A percentile compares a stretch with the other conserved stretches of the same genome.
These are phyloP conservation scores for Erpobdella octoculata DNA, from an alignment of 2,888 invertebrate genomes.

Conservation along the genomic window DNA sequence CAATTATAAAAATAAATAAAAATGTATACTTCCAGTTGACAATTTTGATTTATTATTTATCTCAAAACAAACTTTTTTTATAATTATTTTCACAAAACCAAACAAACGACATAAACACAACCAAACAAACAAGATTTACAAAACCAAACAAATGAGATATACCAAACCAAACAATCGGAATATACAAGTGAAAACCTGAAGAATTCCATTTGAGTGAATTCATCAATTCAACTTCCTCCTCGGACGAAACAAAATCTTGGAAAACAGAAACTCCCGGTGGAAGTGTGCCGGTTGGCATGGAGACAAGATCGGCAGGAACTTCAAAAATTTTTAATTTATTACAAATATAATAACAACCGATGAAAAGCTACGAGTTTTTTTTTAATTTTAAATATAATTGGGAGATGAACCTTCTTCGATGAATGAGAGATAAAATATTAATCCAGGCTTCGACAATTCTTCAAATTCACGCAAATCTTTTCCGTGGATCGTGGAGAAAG, in stretches of 20 bases:
- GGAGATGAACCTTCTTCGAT: background rate
- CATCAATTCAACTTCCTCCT: slow-evolving; percentile 63
- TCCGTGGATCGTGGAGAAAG: background rate
- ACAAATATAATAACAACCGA: background rate
- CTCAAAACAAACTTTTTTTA: too few relatives aligned
- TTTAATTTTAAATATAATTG: background rate
- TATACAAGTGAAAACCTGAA: background rate
- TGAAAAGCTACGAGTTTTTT: background rate
- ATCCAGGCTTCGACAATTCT: background rate
- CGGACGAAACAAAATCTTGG: slow-evolving; percentile 64
- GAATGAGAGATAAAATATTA: background rate
- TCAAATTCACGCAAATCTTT: slow-evolving; percentile 1
- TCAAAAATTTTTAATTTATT: background rate
- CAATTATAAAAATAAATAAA: too few relatives aligned
- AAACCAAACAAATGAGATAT: slow-evolving; percentile 3
- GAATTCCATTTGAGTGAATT: slow-evolving; percentile 57
- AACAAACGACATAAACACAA: slow-evolving; percentile 6
- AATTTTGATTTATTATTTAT: too few relatives aligned
- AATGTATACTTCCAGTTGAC: too few relatives aligned
- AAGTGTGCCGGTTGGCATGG: too few relatives aligned
- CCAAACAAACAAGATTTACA: background rate
- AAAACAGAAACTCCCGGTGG: slow-evolving; percentile 68
- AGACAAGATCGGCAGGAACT: background rate
- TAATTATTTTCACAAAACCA: too few relatives aligned
- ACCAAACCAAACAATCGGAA: background rate